A percentile compares a stretch with the other conserved stretches of the same genome.
Evolutionary conservation across 37 sponge, comb jelly and placozoan species (phyloP).

Genomic region (Cliona cf. orientalis): DNA sequence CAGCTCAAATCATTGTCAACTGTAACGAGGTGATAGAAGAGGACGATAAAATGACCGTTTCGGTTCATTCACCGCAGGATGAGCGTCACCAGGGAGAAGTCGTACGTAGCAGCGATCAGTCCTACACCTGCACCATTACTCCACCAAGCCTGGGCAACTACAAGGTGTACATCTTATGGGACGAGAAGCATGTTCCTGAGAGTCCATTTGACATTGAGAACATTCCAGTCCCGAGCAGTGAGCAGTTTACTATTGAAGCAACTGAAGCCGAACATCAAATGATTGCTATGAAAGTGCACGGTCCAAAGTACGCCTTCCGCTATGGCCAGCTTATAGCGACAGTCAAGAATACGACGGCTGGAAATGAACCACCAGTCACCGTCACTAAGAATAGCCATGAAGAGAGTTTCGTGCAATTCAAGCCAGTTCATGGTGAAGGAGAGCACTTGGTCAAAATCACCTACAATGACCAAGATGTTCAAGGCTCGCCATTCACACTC

Average conservation of each 20-base stretch:
- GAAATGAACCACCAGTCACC: neutral
- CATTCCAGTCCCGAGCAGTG: slow-evolving; percentile 33
- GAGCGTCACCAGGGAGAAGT: slow-evolving; percentile 26
- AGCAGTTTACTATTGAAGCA: slow-evolving; percentile 55
- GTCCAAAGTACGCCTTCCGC: slow-evolving; percentile 56
- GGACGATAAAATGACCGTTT: slow-evolving; percentile 39
- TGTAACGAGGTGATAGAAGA: slow-evolving; percentile 33
- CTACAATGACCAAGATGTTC: slow-evolving; percentile 67
- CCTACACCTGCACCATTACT: slow-evolving; percentile 6
- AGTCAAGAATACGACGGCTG: neutral
- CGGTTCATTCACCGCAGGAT: slow-evolving; percentile 18
- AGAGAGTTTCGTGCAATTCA: slow-evolving; percentile 29
- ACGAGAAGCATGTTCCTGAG: slow-evolving; percentile 62
- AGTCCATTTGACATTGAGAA: slow-evolving; percentile 70
- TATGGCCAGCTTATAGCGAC: slow-evolving; percentile 20
- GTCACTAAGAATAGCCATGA: neutral
- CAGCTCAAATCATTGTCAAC: slow-evolving; percentile 31
- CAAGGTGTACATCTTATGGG: slow-evolving; percentile 59
- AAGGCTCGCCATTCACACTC: slow-evolving; percentile 78
- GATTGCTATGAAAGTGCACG: slow-evolving; percentile 64
- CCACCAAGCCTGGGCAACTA: slow-evolving; percentile 59
- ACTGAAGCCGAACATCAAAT: slow-evolving; percentile 39
- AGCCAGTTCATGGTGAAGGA: slow-evolving; percentile 14
- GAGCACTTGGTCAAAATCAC: slow-evolving; percentile 57
- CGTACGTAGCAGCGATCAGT: neutral